Base-by-base conservation (phyloP, 2,113 vertebrate genomes). In the Anarrhichthys ocellatus region DNA sequence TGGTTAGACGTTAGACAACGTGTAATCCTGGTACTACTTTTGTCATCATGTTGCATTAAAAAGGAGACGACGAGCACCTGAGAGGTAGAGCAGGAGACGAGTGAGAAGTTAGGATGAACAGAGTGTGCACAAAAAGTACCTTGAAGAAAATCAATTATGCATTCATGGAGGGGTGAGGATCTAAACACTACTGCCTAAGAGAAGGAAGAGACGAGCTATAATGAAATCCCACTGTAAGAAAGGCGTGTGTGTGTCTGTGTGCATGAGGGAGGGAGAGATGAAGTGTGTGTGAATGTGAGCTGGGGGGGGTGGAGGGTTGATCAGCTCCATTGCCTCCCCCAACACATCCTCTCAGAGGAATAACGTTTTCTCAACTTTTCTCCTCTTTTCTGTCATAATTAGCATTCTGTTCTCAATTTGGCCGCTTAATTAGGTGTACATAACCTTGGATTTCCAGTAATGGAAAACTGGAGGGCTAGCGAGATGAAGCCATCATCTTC, bases 361-460 rank as follows among this genome's bases (percentile, higher is more conserved):
- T 95, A 94, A 88, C 80, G 90, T 93, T 94, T 94, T 91, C 92
- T 93, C 92, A 95, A 96, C 93, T 95, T 95, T 94, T 91, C 89
- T 90, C 88, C 84, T 89, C 86, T 93, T 94, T 93, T 93, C 92
- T 92, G 90, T 91, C 92, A 93, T 95, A 95, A 96, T 96, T 96
- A 96, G 95, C 95, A 95, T 95, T 94, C 95, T 95, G 93, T 95
- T 95, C 95, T 95, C 94, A 92, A 96, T 96, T 95, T 94, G 93
- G 93, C 91, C 91, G 92, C 94, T 95, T 96, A 96, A 96, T 96
- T 95, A 95, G 95, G 94, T 96, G 94, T 95, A 96, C 95, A 96
- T 95, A 96, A 96, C 95, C 95, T 96, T 96, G 95, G 94, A 95
- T 96, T 95, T 95, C 93, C 93, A 95, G 94, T 95, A 95, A 95